Conservation (phyloP, 2,797 vertebrate species). For the Danio jaintianensis region DNA sequence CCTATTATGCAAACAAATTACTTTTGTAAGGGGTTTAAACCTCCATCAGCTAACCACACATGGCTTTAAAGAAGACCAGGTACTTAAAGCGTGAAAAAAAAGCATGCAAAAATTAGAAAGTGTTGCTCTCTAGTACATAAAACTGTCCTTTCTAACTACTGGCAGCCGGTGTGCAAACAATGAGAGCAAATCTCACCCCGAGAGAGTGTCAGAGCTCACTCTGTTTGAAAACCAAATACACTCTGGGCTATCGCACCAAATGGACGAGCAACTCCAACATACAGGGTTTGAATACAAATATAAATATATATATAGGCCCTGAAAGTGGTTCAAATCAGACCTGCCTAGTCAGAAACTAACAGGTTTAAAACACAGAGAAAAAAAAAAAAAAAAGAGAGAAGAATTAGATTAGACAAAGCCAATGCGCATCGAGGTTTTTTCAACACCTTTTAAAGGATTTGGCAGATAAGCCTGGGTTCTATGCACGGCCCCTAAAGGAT, state of each 20-base stretch:
- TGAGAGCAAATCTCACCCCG: constrained; percentile 5
- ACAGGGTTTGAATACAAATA: constrained; percentile 76
- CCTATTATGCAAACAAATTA: too few relatives aligned
- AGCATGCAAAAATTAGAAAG: constrained; percentile 3
- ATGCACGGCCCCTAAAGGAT: constrained; percentile 70
- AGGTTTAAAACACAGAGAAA: not conserved
- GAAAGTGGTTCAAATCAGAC: constrained; percentile 78
- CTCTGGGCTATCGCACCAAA: constrained; percentile 73
- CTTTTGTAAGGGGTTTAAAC: too few relatives aligned
- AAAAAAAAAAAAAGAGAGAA: not conserved
- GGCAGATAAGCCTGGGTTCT: constrained; percentile 73
- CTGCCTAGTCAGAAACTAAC: not conserved
- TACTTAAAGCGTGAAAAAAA: not conserved
- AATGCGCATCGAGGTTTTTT: constrained; percentile 70
- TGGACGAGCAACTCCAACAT: constrained; percentile 71
- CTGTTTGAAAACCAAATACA: constrained; percentile 73
- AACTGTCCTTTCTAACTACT: constrained; percentile 17
- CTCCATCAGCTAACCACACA: too few relatives aligned
- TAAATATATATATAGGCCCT: constrained; percentile 59
- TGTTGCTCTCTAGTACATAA: constrained; percentile 38
- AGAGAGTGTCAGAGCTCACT: constrained; percentile 76
- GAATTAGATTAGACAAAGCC: constrained; percentile 65
- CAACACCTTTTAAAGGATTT: constrained; percentile 81
- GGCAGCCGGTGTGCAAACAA: constrained; percentile 19
- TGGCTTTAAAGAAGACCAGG: not conserved